Evolutionary conservation across 2,797 vertebrate genomes (phyloP).

Genomic region (Crenuchus spilurus): DNA sequence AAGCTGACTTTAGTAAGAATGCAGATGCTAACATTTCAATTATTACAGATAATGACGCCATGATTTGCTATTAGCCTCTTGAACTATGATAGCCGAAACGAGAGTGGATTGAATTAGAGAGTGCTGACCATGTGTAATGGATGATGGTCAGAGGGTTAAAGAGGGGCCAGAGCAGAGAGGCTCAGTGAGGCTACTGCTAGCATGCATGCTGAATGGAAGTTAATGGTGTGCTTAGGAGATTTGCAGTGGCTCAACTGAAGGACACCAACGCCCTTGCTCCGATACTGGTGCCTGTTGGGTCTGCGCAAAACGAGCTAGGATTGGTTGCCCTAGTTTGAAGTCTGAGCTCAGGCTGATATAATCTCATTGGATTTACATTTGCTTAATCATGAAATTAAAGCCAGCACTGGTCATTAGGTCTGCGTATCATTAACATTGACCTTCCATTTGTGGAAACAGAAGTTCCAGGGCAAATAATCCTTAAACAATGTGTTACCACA

Average conservation of each 20-base stretch:
- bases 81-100: constrained; percentile 15
- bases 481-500: background rate
- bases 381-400: constrained; percentile 65
- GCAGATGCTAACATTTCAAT: constrained; percentile 32
- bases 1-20: constrained; percentile 26
- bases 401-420: constrained; percentile 36
- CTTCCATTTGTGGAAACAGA: background rate
- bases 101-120: constrained; percentile 34
- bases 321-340: constrained; percentile 43
- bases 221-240: constrained; percentile 59
- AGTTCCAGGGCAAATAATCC: background rate
- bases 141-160: constrained; percentile 41
- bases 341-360: constrained; percentile 40
- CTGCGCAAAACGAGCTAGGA: constrained; percentile 35
- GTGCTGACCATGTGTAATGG: constrained; percentile 9
- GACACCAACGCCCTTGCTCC: constrained; percentile 37
- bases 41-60: constrained; percentile 11
- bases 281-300: constrained; percentile 37
- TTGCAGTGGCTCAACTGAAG: constrained; percentile 53
- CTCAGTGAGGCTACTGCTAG: constrained; percentile 20
- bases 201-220: constrained; percentile 37
- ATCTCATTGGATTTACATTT: constrained; percentile 60
- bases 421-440: constrained; percentile 52
- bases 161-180: constrained; percentile 32
- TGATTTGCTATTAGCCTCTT: constrained; percentile 20